phyloP scores from a whole-genome alignment of 2,113 vertebrate species.

The Protomyctophum bolini region DNA sequence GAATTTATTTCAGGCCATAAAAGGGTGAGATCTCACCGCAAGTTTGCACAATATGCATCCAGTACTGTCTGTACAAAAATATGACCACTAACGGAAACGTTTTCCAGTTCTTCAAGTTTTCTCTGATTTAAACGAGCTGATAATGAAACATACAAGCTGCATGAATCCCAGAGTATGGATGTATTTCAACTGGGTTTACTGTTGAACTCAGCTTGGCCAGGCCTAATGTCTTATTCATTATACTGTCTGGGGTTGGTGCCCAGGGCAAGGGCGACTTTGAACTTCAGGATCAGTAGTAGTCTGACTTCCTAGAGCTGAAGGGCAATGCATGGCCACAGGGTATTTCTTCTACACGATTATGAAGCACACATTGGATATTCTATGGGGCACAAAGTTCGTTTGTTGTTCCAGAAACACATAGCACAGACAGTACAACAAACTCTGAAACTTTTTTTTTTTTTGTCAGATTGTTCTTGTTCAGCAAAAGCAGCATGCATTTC shows the following conservation, averaged over 20 bases:
- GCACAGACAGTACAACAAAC: slow-evolving; percentile 16
- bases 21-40: slow-evolving; percentile 14
- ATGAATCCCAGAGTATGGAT: too few relatives aligned
- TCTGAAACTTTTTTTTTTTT: slow-evolving; percentile 4
- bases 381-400: slow-evolving; percentile 33
- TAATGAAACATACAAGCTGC: background rate
- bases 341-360: slow-evolving; percentile 18
- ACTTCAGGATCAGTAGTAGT: slow-evolving; percentile 7
- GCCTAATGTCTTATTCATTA: background rate
- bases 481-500: background rate
- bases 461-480: background rate
- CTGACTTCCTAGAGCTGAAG: slow-evolving; percentile 11
- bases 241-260: background rate
- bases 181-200: too few relatives aligned
- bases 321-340: slow-evolving; percentile 3
- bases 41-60: background rate
- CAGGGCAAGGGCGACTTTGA: background rate
- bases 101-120: background rate
- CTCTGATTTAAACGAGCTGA: background rate
- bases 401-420: slow-evolving; percentile 27
- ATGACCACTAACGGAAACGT: too few relatives aligned
- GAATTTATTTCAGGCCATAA: slow-evolving; percentile 16
- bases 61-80: too few relatives aligned
- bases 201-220: background rate
- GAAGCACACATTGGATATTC: slow-evolving; percentile 47